A percentile compares a stretch with the other conserved stretches of the same genome.
Conservation (phyloP, 2,797 vertebrate genomes). For the Pangasius macronema region DNA sequence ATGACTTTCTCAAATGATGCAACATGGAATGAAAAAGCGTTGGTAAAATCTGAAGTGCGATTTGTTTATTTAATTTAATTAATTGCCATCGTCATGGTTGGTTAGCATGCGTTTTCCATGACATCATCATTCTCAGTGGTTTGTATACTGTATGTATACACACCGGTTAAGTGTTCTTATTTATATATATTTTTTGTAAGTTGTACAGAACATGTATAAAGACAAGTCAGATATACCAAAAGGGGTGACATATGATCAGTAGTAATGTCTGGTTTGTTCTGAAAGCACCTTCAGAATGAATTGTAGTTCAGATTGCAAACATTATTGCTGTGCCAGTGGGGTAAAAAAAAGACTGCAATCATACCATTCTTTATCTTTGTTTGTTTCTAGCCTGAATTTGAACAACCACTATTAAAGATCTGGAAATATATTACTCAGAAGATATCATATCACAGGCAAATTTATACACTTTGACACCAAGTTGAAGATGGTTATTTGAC, state of each 20-base stretch:
- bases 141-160: background rate
- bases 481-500: slow-evolving; percentile 44
- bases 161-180: background rate
- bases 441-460: background rate
- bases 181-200: background rate
- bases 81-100: background rate
- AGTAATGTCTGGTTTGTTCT: too few relatives aligned
- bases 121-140: background rate
- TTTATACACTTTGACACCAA: background rate
- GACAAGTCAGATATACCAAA: too few relatives aligned
- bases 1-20: slow-evolving; percentile 30
- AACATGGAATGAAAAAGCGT: slow-evolving; percentile 58
- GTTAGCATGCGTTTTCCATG: slow-evolving; percentile 10
- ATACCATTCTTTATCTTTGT: background rate
- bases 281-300: too few relatives aligned
- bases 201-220: too few relatives aligned
- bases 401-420: slow-evolving; percentile 7
- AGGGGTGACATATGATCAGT: too few relatives aligned
- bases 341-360: slow-evolving; percentile 21
- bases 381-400: slow-evolving; percentile 38
- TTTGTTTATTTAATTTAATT: slow-evolving; percentile 9
- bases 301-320: background rate
- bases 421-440: background rate
- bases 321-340: slow-evolving; percentile 38
- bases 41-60: slow-evolving; percentile 35